Evolutionary conservation across 2,113 vertebrate genomes (phyloP), one percentile per base, ranked within the genome.

Genomic region (Ginglymostoma cirratum): DNA sequence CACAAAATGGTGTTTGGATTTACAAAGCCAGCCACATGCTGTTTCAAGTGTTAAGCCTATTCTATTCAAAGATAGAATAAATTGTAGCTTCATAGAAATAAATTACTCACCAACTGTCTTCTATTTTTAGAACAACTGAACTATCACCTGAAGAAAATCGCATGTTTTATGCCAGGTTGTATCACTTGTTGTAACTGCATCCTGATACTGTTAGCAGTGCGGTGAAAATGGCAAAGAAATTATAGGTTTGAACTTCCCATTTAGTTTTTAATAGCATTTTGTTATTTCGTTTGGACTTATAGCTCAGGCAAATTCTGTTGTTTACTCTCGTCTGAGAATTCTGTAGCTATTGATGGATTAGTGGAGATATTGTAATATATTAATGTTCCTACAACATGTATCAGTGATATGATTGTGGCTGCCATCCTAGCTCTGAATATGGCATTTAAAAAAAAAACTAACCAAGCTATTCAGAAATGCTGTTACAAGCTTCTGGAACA

Each of bases 91-190:
- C 55, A 34, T 30, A 92, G 61, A 66, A 27, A 38, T 19, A 7
- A 38, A 38, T 65, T 92, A 93, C 61, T n/a, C 15, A 38, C 89
- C 61, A 93, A 61, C 61, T 67, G 61, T 93, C 61, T n/a, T 93
- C 61, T 93, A 93, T 93, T 93, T 66, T 66, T 93, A 93, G 89
- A 65, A 93, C 89, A 6, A 38, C 38, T 34, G 23, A 83, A 83
- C 76, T 38, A 65, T 34, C 65, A 61, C 89, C 34, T 93, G 34
- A 93, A 93, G 89, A 38, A 38, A 93, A n/a, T 93, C 61, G 66
- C 19, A 2, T 66, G 61, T 66, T 93, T 87, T 38, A n/a, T 66
- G 65, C 89, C 65, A 24, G 89, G 89, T 93, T 67, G 61, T 38
- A 66, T 93, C 19, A 93, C 89, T 34, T 93, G 61, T 6, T 66